These are phyloP conservation scores for Pararge aegeria DNA, from an alignment of 1,140 invertebrate species.

Conservation along the genomic window DNA sequence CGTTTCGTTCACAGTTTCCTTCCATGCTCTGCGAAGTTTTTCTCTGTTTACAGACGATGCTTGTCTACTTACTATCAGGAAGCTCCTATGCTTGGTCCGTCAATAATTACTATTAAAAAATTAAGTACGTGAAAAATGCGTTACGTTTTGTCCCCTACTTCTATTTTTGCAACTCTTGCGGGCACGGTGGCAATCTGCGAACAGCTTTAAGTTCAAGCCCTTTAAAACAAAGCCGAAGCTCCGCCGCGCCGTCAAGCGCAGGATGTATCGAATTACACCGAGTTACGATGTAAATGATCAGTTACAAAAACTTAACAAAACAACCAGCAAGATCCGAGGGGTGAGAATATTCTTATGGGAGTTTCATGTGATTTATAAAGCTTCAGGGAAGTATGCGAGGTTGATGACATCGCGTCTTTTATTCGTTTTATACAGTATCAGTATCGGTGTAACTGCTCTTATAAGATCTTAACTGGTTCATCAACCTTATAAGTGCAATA, in stretches of 20 bases:
- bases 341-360: slow-evolving; percentile 74
- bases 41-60: too few species aligned
- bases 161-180: too few species aligned
- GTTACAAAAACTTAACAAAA: slow-evolving; percentile 65
- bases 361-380: slow-evolving; percentile 68
- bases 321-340: slow-evolving; percentile 47
- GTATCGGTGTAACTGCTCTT: background rate
- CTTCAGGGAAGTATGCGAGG: slow-evolving; percentile 59
- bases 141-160: too few species aligned
- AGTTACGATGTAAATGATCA: slow-evolving; percentile 69
- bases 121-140: too few species aligned
- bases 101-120: too few species aligned
- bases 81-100: too few species aligned
- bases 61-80: too few species aligned
- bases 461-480: background rate
- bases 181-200: background rate
- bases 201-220: background rate
- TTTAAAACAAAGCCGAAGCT: slow-evolving; percentile 35
- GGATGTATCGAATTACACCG: slow-evolving; percentile 74
- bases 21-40: too few species aligned
- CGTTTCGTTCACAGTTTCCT: too few species aligned
- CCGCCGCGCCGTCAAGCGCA: slow-evolving; percentile 55
- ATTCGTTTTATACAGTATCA: slow-evolving; percentile 14
- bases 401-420: slow-evolving; percentile 26
- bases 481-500: background rate